Evolutionary conservation across 2,113 vertebrate species (phyloP).

Genomic region (Datnioides undecimradiatus): DNA sequence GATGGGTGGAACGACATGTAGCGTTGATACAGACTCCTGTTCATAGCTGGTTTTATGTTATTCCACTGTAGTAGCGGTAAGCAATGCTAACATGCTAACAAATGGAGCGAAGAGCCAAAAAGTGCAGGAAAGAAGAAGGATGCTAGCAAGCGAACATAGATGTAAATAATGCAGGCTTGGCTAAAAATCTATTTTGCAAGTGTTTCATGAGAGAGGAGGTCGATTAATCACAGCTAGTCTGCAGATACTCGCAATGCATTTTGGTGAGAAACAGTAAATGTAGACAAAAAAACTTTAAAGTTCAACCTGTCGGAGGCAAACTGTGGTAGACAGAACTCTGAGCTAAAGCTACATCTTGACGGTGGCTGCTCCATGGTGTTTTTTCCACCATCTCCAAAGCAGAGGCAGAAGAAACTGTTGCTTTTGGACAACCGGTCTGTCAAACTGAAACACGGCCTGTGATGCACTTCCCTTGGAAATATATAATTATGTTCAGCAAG

Average conservation of each 20-base stretch:
- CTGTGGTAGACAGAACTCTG: not conserved
- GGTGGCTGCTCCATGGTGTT: not conserved
- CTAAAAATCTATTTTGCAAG: too few species aligned
- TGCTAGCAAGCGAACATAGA: too few species aligned
- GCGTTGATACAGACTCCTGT: too few species aligned
- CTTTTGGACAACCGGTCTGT: conserved; percentile 2
- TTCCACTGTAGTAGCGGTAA: not conserved
- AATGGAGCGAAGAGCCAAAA: not conserved
- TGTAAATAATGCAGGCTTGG: too few species aligned
- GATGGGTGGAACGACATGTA: not conserved
- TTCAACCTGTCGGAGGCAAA: too few species aligned
- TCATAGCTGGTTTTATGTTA: too few species aligned
- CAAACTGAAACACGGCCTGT: not conserved
- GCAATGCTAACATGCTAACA: not conserved
- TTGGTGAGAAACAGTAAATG: not conserved
- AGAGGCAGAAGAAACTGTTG: not conserved
- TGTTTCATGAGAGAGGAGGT: too few species aligned
- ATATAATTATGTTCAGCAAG: not conserved
- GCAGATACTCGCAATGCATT: not conserved
- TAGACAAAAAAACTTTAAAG: not conserved
- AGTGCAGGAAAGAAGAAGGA: too few species aligned
- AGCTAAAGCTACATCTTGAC: not conserved
- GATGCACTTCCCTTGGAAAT: conserved; percentile 15
- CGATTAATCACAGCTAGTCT: not conserved
- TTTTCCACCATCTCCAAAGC: not conserved